phyloP scores from a whole-genome alignment of 2,888 invertebrate genomes.

The Osmoderma eremita region DNA sequence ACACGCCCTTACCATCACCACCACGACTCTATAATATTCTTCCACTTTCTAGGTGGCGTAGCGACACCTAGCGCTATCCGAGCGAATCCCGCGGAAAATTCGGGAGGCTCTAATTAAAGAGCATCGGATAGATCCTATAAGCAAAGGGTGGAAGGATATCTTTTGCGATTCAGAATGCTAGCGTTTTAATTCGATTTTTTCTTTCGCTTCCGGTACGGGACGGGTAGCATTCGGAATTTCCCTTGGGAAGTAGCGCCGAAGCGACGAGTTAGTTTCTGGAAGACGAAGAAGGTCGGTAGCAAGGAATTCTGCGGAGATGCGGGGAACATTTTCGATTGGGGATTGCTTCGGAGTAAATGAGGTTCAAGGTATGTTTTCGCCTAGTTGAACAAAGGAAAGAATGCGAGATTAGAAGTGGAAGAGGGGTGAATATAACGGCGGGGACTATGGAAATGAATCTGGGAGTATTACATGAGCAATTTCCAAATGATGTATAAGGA shows the following conservation, averaged over 20 bases:
- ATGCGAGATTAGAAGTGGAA: conserved; percentile 15
- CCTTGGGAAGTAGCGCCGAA: conserved; percentile 42
- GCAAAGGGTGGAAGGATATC: background rate
- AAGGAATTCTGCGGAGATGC: no score
- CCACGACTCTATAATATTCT: no score
- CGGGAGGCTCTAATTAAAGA: conserved; percentile 7
- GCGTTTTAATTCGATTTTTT: conserved; percentile 52
- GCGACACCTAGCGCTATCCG: background rate
- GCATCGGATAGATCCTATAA: no score
- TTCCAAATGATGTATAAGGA: no score
- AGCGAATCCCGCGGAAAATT: background rate
- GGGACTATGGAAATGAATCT: background rate
- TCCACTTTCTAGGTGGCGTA: background rate
- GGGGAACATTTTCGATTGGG: conserved; percentile 31
- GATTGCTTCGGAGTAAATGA: background rate
- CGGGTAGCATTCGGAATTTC: conserved; percentile 47
- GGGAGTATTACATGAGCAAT: no score
- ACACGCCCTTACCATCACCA: no score
- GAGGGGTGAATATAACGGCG: conserved; percentile 12
- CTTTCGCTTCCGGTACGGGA: conserved; percentile 37
- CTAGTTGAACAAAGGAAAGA: background rate
- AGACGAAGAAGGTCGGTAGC: background rate
- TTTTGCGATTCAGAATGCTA: conserved; percentile 9
- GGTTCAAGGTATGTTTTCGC: background rate
- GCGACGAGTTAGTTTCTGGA: background rate